Base-by-base conservation (phyloP, 2,888 invertebrate species). In the Exocentrus adspersus region DNA sequence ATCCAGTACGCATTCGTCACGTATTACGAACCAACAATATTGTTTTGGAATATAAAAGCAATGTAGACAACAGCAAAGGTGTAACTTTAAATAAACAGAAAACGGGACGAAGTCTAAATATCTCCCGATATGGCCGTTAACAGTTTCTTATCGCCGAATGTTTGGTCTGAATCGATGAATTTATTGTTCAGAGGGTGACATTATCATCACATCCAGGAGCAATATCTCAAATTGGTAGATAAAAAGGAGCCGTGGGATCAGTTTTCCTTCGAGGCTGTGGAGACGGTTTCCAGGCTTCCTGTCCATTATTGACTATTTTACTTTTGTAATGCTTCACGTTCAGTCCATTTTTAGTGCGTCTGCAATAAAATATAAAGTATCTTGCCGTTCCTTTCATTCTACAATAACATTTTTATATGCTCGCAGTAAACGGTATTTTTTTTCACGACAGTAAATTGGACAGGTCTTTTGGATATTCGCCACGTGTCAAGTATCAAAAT, bases 1-100 rank as follows among this genome's bases (percentile, higher is more conserved):
- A 48, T 28, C 24, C 48, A 48, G 28, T 48, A 28, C 48, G 20
- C 48, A 48, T 48, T 48, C 28, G 48, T 48, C 48, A 48, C 48
- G 48, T 48, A 28, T 17, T 48, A 28, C 28, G 48, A 28, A 28
- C 28, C 28, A 48, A 48, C 28, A 28, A 28, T 48, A 28, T 48
- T 48, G 28, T 48, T 48, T 48, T 30, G 14, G 48, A 17, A 48
- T 48, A 24, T 14, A 14, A 48, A 48, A 16, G 14, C 28, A 7
- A 48, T 7, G 28, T 28, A 24, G 24, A 37, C 14, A 37, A 10
- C 9, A 46, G 24, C 28, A 10, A 48, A 24, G 48, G 28, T 48
- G 17, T 48, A 12, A 5, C 48, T 6, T 48, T 48, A 14, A 28
- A 24, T 48, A 48, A 48, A 28, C 20, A 48, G n/a, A 48, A 48